A percentile compares a stretch with the other conserved stretches of the same genome.
These are phyloP conservation scores for Nematolebias whitei DNA, from an alignment of 2,113 vertebrate genomes.

Conservation along the genomic window DNA sequence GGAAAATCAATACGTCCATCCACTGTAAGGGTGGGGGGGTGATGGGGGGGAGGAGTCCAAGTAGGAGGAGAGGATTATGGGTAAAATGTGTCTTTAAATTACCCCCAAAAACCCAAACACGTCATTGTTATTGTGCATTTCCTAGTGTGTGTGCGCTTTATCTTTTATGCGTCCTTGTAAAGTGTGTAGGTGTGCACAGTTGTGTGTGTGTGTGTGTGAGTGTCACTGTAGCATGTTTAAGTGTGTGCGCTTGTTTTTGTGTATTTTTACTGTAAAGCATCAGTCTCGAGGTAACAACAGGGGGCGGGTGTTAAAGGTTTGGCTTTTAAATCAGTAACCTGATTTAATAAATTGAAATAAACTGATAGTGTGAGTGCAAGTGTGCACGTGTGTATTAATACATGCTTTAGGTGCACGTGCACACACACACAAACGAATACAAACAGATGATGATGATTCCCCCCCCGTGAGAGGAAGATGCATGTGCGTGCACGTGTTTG, in stretches of 20 bases:
- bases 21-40: conserved; percentile 29
- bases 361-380: background rate
- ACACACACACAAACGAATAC: no score
- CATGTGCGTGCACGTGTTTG: background rate
- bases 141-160: no score
- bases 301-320: no score
- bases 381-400: background rate
- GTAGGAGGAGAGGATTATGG: conserved; percentile 15
- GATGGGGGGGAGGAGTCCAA: background rate
- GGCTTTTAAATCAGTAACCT: conserved; percentile 12
- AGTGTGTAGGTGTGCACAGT: no score
- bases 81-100: conserved; percentile 9
- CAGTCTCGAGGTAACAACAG: background rate
- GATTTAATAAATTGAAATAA: background rate
- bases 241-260: conserved; percentile 1
- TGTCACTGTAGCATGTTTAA: no score
- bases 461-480: no score
- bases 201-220: background rate
- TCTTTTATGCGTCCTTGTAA: no score
- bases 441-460: no score
- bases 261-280: background rate
- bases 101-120: background rate
- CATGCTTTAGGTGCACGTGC: no score
- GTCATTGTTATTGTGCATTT: conserved; percentile 5
- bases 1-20: conserved; percentile 70